These are phyloP conservation scores for Avahi laniger DNA, from an alignment of 2,797 vertebrate genomes.

Conservation along the genomic window DNA sequence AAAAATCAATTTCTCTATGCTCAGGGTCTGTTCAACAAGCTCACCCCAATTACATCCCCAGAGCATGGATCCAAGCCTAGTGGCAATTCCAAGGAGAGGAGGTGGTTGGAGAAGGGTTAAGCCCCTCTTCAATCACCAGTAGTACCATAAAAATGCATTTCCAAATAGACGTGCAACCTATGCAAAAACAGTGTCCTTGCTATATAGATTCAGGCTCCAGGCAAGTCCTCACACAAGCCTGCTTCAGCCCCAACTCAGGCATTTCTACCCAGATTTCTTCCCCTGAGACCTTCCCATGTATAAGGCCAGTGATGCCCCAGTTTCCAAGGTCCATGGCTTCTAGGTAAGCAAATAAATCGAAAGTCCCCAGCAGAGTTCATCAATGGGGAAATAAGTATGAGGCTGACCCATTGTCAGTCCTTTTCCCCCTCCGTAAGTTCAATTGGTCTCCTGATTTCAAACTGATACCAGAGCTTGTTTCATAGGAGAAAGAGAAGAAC, in stretches of 20 bases:
- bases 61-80: not conserved
- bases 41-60: too few relatives aligned
- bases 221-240: not conserved
- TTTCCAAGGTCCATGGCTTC: not conserved
- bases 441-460: not conserved
- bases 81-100: not conserved
- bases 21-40: not conserved
- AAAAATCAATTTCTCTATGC: not conserved
- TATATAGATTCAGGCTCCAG: not conserved
- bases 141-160: not conserved
- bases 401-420: not conserved
- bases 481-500: not conserved
- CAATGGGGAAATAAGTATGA: not conserved
- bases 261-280: not conserved
- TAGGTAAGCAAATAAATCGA: not conserved
- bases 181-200: not conserved
- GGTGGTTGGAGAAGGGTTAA: too few relatives aligned
- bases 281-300: not conserved
- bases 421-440: not conserved
- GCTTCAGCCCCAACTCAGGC: not conserved
- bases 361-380: not conserved
- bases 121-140: not conserved
- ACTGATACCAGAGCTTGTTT: not conserved
- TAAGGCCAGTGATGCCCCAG: not conserved
- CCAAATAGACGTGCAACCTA: not conserved